phyloP scores from a whole-genome alignment of 2,797 vertebrate genomes.

The Sitta carolinensis region DNA sequence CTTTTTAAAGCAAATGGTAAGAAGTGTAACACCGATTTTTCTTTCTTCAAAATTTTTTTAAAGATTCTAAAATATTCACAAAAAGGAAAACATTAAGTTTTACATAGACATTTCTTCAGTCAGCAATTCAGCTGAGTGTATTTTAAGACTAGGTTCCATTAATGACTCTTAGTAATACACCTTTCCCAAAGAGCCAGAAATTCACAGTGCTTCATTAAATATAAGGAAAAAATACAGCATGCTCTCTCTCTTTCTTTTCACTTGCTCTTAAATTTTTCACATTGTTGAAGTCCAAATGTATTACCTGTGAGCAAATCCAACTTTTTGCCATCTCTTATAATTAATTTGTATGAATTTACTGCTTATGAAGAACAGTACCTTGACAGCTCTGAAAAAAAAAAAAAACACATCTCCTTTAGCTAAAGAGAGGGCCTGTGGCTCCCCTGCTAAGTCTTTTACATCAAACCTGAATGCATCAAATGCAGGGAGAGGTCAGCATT shows the following conservation, averaged over 20 bases:
- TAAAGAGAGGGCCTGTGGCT: not conserved
- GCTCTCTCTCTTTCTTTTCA: not conserved
- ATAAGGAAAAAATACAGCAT: not conserved
- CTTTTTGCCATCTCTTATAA: slow-evolving; percentile 22
- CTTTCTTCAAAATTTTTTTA: not conserved
- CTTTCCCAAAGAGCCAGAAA: slow-evolving; percentile 30
- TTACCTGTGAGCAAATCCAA: not conserved
- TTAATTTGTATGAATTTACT: slow-evolving; percentile 49
- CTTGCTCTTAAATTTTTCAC: not conserved
- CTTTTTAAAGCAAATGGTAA: slow-evolving; percentile 69
- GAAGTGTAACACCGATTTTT: slow-evolving; percentile 30
- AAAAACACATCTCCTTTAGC: not conserved
- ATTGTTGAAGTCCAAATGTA: not conserved
- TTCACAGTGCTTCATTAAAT: slow-evolving; percentile 17
- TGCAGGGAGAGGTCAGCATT: not conserved
- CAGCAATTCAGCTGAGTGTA: slow-evolving; percentile 42
- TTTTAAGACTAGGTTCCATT: slow-evolving; percentile 48
- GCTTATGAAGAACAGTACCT: slow-evolving; percentile 18
- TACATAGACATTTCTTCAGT: slow-evolving; percentile 35
- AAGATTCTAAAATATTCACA: slow-evolving; percentile 65
- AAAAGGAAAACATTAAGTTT: slow-evolving; percentile 62
- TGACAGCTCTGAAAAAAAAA: slow-evolving; percentile 13
- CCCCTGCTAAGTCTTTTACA: not conserved
- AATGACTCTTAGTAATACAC: slow-evolving; percentile 26
- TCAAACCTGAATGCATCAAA: not conserved